Evolutionary conservation across 2,888 invertebrate species (phyloP).

Genomic region (Peribatodes rhomboidaria): DNA sequence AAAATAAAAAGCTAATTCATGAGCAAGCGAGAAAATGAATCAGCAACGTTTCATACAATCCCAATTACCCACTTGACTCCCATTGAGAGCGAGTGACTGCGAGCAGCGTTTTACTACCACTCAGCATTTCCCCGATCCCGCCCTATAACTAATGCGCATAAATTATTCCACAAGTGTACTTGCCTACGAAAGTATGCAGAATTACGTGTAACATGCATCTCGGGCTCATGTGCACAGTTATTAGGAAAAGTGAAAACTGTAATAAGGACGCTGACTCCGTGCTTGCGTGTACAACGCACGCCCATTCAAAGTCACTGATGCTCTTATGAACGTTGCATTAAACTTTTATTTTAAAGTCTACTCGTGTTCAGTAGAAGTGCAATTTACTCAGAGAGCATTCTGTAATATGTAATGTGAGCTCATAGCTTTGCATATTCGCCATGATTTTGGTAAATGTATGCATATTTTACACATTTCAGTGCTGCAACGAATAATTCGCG

Average conservation of each 20-base stretch:
- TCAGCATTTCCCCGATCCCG: slow-evolving; percentile 60
- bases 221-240: slow-evolving; percentile 64
- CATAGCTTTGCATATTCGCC: slow-evolving; percentile 2
- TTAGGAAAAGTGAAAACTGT: slow-evolving; percentile 71
- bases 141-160: slow-evolving; percentile 73
- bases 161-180: slow-evolving; percentile 69
- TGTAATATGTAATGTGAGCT: not conserved
- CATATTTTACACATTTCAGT: slow-evolving; percentile 1
- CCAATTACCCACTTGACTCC: slow-evolving; percentile 48
- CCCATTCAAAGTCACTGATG: slow-evolving; percentile 15
- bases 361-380: slow-evolving; percentile 11
- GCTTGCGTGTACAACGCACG: not conserved
- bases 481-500: slow-evolving; percentile 7
- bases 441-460: slow-evolving; percentile 6
- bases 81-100: slow-evolving; percentile 42
- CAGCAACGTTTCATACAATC: slow-evolving; percentile 36
- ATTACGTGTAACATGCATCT: slow-evolving; percentile 66
- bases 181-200: slow-evolving; percentile 71
- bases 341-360: slow-evolving; percentile 17
- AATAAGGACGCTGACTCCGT: slow-evolving; percentile 57
- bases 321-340: slow-evolving; percentile 13
- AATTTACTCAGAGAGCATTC: not conserved
- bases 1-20: slow-evolving; percentile 14
- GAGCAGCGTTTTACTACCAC: slow-evolving; percentile 48
- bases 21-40: slow-evolving; percentile 36